A percentile compares a stretch with the other conserved stretches of the same genome.
Evolutionary conservation across 2,797 vertebrate genomes (phyloP).

Genomic region (Gila robusta): DNA sequence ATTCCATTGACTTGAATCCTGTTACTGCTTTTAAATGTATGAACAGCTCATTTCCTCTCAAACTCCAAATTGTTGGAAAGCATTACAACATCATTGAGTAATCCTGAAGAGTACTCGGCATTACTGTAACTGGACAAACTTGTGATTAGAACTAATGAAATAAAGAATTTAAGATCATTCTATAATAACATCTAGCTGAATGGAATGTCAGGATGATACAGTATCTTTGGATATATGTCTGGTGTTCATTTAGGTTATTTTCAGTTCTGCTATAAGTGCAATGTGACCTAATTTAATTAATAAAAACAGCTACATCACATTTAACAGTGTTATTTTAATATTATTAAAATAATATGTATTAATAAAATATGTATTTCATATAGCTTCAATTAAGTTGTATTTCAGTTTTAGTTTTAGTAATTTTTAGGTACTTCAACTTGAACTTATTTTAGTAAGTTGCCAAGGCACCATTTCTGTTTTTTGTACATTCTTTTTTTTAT

Average conservation of each 20-base stretch:
- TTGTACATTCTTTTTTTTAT: background rate
- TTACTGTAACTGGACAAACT: conserved; percentile 16
- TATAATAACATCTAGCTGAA: background rate
- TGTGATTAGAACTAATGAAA: conserved; percentile 20
- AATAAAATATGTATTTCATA: background rate
- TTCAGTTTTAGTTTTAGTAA: background rate
- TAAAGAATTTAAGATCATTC: background rate
- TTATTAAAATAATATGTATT: too few species aligned
- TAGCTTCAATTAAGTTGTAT: background rate
- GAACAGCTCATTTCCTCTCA: conserved; percentile 56
- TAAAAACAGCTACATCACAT: too few species aligned
- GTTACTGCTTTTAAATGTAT: conserved; percentile 49
- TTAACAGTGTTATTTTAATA: too few species aligned
- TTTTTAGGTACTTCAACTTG: background rate
- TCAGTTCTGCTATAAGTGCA: background rate
- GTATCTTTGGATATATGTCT: background rate
- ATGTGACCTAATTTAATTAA: background rate
- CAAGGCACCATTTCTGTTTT: background rate
- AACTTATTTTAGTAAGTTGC: too few species aligned
- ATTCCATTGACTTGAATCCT: conserved; percentile 51
- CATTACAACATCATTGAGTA: conserved; percentile 39
- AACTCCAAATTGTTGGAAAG: conserved; percentile 37
- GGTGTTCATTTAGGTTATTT: background rate
- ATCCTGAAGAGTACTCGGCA: conserved; percentile 9
- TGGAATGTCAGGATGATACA: background rate